A percentile compares a stretch with the other conserved stretches of the same genome.
phyloP scores from a whole-genome alignment of 2,113 vertebrate genomes.

The Potamarius usumacintae region DNA sequence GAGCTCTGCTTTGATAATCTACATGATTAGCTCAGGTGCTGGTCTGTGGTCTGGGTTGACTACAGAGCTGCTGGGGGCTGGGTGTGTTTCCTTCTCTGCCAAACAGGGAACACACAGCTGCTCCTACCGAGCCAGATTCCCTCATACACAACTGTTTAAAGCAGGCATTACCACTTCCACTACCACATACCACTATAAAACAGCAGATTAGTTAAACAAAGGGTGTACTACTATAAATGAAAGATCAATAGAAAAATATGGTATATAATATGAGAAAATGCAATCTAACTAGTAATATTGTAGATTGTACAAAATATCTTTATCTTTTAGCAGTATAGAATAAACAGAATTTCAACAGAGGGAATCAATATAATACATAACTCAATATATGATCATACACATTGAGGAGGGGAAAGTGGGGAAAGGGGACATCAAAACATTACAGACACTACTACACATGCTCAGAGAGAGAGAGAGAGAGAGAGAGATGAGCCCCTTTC shows the following conservation, averaged over 20 bases:
- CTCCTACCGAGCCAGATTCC: slow-evolving; percentile 33
- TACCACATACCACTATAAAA: neutral
- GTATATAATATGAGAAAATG: neutral
- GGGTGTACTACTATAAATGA: neutral
- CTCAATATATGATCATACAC: neutral
- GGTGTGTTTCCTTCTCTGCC: slow-evolving; percentile 49
- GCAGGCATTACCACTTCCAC: slow-evolving; percentile 15
- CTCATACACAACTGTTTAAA: slow-evolving; percentile 38
- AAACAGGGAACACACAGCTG: slow-evolving; percentile 52
- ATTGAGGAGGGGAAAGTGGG: neutral
- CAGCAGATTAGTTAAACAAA: neutral
- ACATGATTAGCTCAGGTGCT: slow-evolving; percentile 62
- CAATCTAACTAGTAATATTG: neutral
- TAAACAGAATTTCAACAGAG: neutral
- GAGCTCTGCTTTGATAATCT: slow-evolving; percentile 55
- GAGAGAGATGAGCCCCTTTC: slow-evolving; percentile 17
- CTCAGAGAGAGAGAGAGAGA: slow-evolving; percentile 18
- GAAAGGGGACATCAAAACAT: neutral
- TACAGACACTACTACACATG: slow-evolving; percentile 11
- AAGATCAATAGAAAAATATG: neutral
- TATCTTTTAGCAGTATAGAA: neutral
- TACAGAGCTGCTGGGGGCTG: slow-evolving; percentile 37
- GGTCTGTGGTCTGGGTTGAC: slow-evolving; percentile 53
- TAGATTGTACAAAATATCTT: neutral
- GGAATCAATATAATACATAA: neutral